A percentile compares a stretch with the other conserved stretches of the same genome.
Evolutionary conservation across 2,888 invertebrate species (phyloP).

Genomic region (Hydriomena furcata): DNA sequence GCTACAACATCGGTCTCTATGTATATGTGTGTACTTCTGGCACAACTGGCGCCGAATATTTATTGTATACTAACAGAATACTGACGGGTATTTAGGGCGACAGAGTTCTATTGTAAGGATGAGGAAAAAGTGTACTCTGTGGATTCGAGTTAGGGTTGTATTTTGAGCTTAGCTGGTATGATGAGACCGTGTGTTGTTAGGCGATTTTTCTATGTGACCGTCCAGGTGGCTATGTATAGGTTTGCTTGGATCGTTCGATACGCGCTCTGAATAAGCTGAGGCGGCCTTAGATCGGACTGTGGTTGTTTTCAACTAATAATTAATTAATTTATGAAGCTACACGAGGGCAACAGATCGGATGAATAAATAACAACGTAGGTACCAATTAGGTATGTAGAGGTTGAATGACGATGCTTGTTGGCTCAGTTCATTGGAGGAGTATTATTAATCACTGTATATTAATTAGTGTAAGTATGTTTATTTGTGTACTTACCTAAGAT

Average conservation of each 20-base stretch:
- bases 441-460: neutral
- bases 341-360: constrained; percentile 44
- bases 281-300: constrained; percentile 63
- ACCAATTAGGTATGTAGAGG: constrained; percentile 15
- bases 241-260: constrained; percentile 67
- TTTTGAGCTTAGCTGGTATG: constrained; percentile 39
- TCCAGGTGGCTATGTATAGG: constrained; percentile 83
- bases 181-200: constrained; percentile 56
- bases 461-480: neutral
- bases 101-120: constrained; percentile 62
- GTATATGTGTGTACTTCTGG: constrained; percentile 79
- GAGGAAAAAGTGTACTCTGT: constrained; percentile 52
- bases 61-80: constrained; percentile 83
- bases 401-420: constrained; percentile 9
- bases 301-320: constrained; percentile 58
- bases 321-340: constrained; percentile 64
- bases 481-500: too few relatives aligned
- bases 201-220: constrained; percentile 77
- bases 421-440: constrained; percentile 2
- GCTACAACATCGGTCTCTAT: constrained; percentile 72
- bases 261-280: constrained; percentile 60
- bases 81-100: constrained; percentile 72
- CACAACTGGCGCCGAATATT: constrained; percentile 84
- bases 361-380: constrained; percentile 26
- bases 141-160: constrained; percentile 49